A percentile compares a stretch with the other conserved stretches of the same genome.
These are phyloP conservation scores for Brachyptera putata DNA, from an alignment of 2,888 invertebrate species.

Conservation along the genomic window DNA sequence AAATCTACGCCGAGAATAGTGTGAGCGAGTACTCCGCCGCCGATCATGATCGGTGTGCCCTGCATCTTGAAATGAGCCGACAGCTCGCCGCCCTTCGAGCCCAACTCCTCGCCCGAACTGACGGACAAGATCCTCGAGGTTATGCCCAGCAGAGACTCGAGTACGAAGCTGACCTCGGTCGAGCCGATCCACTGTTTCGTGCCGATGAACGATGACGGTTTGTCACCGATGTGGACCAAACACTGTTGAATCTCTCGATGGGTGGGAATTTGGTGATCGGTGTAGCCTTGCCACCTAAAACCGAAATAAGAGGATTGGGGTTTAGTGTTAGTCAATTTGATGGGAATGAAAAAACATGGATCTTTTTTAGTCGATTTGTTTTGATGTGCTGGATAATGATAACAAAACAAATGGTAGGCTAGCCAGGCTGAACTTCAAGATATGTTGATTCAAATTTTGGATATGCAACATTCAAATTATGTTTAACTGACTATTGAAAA, in stretches of 20 bases:
- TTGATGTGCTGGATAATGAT: too few relatives aligned
- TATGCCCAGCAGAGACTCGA: conserved; percentile 74
- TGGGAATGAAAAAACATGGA: too few relatives aligned
- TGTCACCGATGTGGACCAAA: conserved; percentile 92
- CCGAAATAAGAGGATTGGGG: too few relatives aligned
- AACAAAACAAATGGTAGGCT: too few relatives aligned
- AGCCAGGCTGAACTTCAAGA: too few relatives aligned
- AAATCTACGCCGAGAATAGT: conserved; percentile 94
- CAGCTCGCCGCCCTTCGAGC: conserved; percentile 73
- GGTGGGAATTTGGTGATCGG: conserved; percentile 68
- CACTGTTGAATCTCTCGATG: conserved; percentile 89
- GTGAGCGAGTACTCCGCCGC: conserved; percentile 95
- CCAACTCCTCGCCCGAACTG: conserved; percentile 78
- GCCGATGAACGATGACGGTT: conserved; percentile 78
- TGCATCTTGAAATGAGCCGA: conserved; percentile 86
- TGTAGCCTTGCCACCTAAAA: conserved; percentile 75
- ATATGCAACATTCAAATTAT: too few relatives aligned
- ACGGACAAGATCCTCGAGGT: conserved; percentile 77
- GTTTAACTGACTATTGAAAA: too few relatives aligned
- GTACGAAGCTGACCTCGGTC: conserved; percentile 89
- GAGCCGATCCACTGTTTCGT: conserved; percentile 98
- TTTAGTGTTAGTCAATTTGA: too few relatives aligned
- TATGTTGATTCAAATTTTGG: too few relatives aligned
- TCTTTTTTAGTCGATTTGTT: too few relatives aligned
- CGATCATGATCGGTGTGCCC: conserved; percentile 98